These are phyloP conservation scores for Blastobasis adustella DNA, from an alignment of 2,888 invertebrate species.

Conservation along the genomic window DNA sequence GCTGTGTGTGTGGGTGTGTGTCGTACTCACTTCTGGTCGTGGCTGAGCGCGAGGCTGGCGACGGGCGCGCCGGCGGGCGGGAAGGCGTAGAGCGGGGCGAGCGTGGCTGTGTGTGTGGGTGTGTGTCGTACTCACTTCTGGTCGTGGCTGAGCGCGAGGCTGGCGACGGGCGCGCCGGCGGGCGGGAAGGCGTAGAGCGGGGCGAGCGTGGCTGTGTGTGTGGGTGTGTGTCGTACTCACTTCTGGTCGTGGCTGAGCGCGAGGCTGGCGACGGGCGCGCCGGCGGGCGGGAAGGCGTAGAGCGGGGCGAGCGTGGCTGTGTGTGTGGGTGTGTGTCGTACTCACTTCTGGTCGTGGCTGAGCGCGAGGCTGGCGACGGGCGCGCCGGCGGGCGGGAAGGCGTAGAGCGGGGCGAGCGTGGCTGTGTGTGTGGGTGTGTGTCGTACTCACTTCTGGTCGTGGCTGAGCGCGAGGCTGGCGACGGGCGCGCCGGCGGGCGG, in stretches of 20 bases:
- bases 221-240: slow-evolving; percentile 74
- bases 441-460: slow-evolving; percentile 71
- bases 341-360: slow-evolving; percentile 96
- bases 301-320: not conserved
- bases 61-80: slow-evolving; percentile 65
- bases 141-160: slow-evolving; percentile 90
- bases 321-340: not conserved
- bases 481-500: slow-evolving; percentile 93
- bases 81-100: not conserved
- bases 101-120: not conserved
- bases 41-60: slow-evolving; percentile 90
- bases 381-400: slow-evolving; percentile 32
- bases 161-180: not conserved
- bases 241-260: slow-evolving; percentile 96
- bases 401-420: slow-evolving; percentile 91
- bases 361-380: slow-evolving; percentile 76
- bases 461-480: slow-evolving; percentile 78
- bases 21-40: slow-evolving; percentile 91
- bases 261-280: slow-evolving; percentile 86
- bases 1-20: slow-evolving; percentile 77
- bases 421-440: slow-evolving; percentile 90
- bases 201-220: not conserved
- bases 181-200: not conserved
- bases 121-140: slow-evolving; percentile 81
- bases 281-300: not conserved